Percentiles rank a stretch among this genome's conserved stretches.
Evolutionary conservation across 2,888 invertebrate genomes (phyloP).

Genomic region (Cheilosia vernalis): DNA sequence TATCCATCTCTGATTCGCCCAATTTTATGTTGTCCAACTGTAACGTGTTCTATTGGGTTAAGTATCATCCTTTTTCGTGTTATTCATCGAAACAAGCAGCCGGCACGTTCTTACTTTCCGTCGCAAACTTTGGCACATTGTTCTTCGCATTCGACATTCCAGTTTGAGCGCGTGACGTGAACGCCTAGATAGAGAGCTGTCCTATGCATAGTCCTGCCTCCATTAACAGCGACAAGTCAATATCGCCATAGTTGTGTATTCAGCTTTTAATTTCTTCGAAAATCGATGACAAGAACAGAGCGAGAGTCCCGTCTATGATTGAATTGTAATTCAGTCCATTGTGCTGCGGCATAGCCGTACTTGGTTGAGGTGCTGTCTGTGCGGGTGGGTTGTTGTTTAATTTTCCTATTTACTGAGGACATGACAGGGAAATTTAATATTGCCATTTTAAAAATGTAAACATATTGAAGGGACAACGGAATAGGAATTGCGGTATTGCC

Average conservation of each 20-base stretch:
- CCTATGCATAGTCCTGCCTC: not conserved
- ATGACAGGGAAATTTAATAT: conserved; percentile 28
- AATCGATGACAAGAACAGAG: conserved; percentile 14
- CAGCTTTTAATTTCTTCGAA: conserved; percentile 32
- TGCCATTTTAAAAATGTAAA: conserved; percentile 9
- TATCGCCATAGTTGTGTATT: conserved; percentile 27
- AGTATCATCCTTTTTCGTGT: conserved; percentile 18
- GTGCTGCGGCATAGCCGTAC: not conserved
- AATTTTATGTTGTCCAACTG: not conserved
- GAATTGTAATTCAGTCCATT: conserved; percentile 30
- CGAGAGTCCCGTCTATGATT: conserved; percentile 4
- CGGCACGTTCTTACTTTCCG: not conserved
- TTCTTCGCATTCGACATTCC: too few relatives aligned
- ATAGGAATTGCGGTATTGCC: not conserved
- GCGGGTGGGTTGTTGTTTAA: not conserved
- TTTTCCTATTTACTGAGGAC: conserved; percentile 2
- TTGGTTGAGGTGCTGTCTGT: not conserved
- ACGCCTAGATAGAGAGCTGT: not conserved
- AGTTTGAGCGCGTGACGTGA: conserved; percentile 11
- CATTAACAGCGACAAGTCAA: conserved; percentile 23
- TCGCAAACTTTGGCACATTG: not conserved
- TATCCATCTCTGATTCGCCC: not conserved
- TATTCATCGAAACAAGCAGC: not conserved
- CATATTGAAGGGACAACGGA: not conserved
- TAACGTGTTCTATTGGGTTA: not conserved